phyloP scores from a whole-genome alignment of 2,113 vertebrate genomes.

The Corydoras maculifer region DNA sequence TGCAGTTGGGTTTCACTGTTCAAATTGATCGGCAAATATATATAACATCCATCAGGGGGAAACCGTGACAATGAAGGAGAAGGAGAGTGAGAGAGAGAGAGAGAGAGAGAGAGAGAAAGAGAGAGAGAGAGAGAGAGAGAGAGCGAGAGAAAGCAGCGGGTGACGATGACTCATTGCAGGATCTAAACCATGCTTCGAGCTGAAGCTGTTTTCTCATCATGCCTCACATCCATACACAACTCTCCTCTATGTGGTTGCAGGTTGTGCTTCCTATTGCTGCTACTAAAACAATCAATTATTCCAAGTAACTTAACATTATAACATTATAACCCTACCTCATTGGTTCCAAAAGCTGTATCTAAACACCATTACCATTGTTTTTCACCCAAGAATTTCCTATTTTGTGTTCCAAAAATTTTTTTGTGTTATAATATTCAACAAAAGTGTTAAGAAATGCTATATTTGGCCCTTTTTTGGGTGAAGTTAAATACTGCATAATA shows the following conservation, averaged over 20 bases:
- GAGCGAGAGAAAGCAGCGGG: conserved; percentile 25
- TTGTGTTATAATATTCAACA: no score
- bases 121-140: neutral
- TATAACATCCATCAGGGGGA: neutral
- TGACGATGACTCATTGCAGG: conserved; percentile 38
- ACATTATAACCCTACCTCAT: no score
- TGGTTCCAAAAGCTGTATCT: no score
- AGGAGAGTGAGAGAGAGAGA: neutral
- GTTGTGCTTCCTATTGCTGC: neutral
- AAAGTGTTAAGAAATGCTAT: no score
- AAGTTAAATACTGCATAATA: no score
- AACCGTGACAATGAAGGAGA: neutral
- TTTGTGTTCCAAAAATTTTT: no score
- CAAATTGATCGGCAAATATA: neutral
- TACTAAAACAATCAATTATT: no score
- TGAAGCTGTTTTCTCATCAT: conserved; percentile 14
- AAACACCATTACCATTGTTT: no score
- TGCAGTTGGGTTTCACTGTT: no score
- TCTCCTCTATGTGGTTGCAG: neutral
- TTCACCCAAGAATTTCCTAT: no score
- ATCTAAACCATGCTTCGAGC: conserved; percentile 22
- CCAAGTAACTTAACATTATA: no score
- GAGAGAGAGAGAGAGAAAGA: neutral
- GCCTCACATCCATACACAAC: conserved; percentile 15
- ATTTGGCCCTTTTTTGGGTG: no score